Evolutionary conservation across 2,113 vertebrate species (phyloP), one percentile per base, ranked within the genome.

Genomic region (Charina bottae): DNA sequence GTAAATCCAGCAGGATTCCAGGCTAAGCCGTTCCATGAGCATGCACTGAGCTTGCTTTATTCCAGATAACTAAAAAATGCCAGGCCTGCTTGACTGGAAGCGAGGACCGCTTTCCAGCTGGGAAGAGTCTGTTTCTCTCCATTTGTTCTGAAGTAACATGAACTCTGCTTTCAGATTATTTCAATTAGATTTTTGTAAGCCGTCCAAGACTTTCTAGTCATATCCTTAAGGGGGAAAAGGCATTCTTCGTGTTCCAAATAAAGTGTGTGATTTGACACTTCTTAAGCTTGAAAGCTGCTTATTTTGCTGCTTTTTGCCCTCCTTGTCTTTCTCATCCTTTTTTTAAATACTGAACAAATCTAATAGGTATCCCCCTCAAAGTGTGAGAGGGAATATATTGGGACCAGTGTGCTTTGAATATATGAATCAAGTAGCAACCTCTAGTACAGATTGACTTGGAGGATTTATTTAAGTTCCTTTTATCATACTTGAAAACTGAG

Each of bases 1-100:
- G 86, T 96, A 93, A 96, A 96, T 95, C 95, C 93, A 83, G 72
- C 91, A 92, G 95, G 94, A 97, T 97, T 96, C 95, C 96, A 95
- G 60, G n/a, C 92, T 94, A 95, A 94, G 95, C 94, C 92, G 94
- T 62, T 95, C 94, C 95, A 95, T 93, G 11, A 94, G 90, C 94
- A 93, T 91, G 0, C 90, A 93, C 83, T 90, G 6, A 56, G 92
- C 96, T 96, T 95, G 93, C 95, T 96, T 96, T 95, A 93, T 94
- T 97, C 95, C 90, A 93, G 93, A 93, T 93, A 93, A 93, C 93
- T 95, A 93, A 94, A 96, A 97, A 97, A 97, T 96, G 94, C 95
- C 90, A 95, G 94, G 92, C 94, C 94, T 95, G 91, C 93, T 96
- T 93, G 7, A 64, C 24, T 92, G 90, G 95, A 94, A 95, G 95